Evolutionary conservation across 64 coral and sea anemone genomes (phyloP).

Genomic region (Platygyra sinensis): DNA sequence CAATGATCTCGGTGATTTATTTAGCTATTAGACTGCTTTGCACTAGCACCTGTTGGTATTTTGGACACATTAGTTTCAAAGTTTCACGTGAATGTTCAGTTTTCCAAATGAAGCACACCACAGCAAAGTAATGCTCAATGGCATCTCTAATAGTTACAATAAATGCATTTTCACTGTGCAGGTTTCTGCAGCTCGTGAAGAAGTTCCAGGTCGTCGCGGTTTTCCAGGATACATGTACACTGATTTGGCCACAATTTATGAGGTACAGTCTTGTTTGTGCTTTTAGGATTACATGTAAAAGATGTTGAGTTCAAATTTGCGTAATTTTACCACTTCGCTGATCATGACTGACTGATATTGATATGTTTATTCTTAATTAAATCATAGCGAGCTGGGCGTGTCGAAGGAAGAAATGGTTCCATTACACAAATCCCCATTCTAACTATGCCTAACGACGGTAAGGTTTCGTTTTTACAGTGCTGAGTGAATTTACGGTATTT

Average conservation of each 20-base stretch:
- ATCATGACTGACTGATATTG: not conserved
- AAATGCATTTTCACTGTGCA: conserved; percentile 12
- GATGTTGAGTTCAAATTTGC: too few species aligned
- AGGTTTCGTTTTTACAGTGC: not conserved
- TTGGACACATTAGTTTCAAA: too few species aligned
- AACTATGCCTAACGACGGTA: conserved; percentile 99
- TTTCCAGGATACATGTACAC: conserved; percentile 99
- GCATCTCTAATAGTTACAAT: not conserved
- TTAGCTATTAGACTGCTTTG: too few species aligned
- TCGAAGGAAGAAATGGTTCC: conserved; percentile 97
- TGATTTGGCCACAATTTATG: conserved; percentile 99
- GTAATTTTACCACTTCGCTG: too few species aligned
- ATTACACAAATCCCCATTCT: conserved; percentile 98
- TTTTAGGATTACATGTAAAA: too few species aligned
- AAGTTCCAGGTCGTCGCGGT: conserved; percentile 98
- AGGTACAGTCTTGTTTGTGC: conserved; percentile 46
- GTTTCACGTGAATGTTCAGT: too few species aligned
- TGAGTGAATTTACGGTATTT: not conserved
- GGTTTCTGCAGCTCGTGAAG: conserved; percentile 99
- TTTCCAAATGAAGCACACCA: too few species aligned
- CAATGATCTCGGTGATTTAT: too few species aligned
- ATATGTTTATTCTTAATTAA: not conserved
- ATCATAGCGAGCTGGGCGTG: conserved; percentile 90
- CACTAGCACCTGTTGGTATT: too few species aligned
- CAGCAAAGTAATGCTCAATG: too few species aligned